Evolutionary conservation across 2,113 vertebrate genomes (phyloP).

Genomic region (Cisticola juncidis): DNA sequence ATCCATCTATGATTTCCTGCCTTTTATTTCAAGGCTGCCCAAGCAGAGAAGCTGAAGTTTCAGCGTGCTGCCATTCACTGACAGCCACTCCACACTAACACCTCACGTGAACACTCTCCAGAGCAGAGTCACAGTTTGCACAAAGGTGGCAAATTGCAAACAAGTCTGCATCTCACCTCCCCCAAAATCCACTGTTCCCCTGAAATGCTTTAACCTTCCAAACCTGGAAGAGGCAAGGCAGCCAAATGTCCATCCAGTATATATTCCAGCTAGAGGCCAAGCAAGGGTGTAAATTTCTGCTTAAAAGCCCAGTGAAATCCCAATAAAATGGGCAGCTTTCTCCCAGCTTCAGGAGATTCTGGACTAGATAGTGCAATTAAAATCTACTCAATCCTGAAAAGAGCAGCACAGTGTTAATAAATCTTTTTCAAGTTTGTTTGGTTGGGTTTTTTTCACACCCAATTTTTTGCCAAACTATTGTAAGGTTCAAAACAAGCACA

Average conservation of each 20-base stretch:
- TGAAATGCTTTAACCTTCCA: not conserved
- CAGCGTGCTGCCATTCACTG: not conserved
- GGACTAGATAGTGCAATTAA: not conserved
- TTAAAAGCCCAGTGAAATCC: not conserved
- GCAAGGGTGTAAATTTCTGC: not conserved
- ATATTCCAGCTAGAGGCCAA: not conserved
- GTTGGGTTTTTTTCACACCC: too few species aligned
- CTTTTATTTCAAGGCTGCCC: not conserved
- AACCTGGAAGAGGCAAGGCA: not conserved
- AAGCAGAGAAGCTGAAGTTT: not conserved
- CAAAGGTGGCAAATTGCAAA: not conserved
- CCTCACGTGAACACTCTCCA: accelerated
- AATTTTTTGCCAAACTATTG: not conserved
- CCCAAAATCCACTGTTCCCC: not conserved
- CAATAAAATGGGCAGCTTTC: not conserved
- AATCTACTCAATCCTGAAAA: not conserved
- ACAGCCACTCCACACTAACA: not conserved
- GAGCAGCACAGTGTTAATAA: not conserved
- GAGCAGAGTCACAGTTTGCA: not conserved
- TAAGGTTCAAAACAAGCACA: not conserved
- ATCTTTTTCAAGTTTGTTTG: not conserved
- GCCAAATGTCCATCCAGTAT: not conserved
- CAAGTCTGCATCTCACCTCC: not conserved
- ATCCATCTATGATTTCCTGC: not conserved
- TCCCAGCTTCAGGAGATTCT: not conserved